These are phyloP conservation scores for Cylas formicarius DNA, from an alignment of 1,140 invertebrate species.

Conservation along the genomic window DNA sequence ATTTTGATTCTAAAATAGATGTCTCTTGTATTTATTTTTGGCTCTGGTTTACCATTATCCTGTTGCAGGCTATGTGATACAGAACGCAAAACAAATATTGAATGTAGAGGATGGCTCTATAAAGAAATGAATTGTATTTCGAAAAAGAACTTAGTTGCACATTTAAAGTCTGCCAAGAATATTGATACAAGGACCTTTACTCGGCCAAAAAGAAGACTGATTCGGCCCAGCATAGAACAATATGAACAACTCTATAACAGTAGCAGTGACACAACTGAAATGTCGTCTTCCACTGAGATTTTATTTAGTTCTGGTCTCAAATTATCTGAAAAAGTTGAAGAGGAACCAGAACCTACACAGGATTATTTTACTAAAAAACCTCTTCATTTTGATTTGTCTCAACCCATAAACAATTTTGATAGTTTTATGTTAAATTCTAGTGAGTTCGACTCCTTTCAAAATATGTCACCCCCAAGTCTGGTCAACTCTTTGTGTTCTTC, in stretches of 20 bases:
- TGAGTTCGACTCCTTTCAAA: slow-evolving; percentile 37
- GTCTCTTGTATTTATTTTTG: neutral
- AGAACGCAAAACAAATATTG: neutral
- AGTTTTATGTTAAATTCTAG: slow-evolving; percentile 26
- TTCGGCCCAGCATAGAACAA: slow-evolving; percentile 41
- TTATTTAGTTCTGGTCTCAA: neutral
- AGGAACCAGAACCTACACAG: slow-evolving; percentile 9
- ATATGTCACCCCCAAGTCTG: slow-evolving; percentile 40
- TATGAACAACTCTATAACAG: slow-evolving; percentile 35
- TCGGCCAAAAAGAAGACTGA: slow-evolving; percentile 43
- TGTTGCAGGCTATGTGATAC: slow-evolving; percentile 23
- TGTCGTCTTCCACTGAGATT: slow-evolving; percentile 10
- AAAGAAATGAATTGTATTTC: slow-evolving; percentile 8
- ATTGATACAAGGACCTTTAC: slow-evolving; percentile 48
- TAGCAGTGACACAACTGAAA: slow-evolving; percentile 17
- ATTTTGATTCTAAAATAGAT: neutral
- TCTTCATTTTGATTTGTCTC: slow-evolving; percentile 37
- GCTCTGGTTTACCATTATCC: neutral
- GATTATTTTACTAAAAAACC: slow-evolving; percentile 12
- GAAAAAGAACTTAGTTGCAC: slow-evolving; percentile 9
- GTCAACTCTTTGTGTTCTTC: slow-evolving; percentile 41
- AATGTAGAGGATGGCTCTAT: neutral
- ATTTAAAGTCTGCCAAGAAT: slow-evolving; percentile 30
- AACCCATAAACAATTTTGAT: slow-evolving; percentile 37
- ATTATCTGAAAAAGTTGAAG: slow-evolving; percentile 10